Evolutionary conservation across 1,140 invertebrate genomes (phyloP).

Genomic region (Temnothorax curvispinosus): DNA sequence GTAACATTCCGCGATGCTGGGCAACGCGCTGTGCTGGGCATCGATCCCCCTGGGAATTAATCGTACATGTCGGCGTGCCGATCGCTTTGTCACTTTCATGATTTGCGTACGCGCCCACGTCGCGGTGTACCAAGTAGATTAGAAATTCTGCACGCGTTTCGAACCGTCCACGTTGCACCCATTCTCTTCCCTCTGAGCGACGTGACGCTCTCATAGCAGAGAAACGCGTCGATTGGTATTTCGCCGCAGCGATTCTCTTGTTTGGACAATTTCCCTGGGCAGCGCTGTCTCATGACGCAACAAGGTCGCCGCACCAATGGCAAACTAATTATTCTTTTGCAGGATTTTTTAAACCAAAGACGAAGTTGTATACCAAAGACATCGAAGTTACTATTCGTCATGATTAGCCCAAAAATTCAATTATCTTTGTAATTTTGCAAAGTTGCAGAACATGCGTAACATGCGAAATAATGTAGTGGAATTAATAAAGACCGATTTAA

Average conservation of each 20-base stretch:
- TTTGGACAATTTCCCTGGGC: background rate
- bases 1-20: constrained; percentile 35
- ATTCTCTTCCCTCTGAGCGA: constrained; percentile 7
- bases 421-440: background rate
- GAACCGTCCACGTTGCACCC: constrained; percentile 32
- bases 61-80: constrained; percentile 44
- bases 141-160: constrained; percentile 62
- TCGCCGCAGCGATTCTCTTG: background rate
- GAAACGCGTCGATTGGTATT: constrained; percentile 21
- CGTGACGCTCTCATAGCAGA: constrained; percentile 2
- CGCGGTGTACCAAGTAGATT: constrained; percentile 35
- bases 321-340: background rate
- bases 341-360: background rate
- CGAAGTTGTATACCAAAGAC: too few relatives aligned
- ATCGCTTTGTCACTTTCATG: constrained; percentile 63
- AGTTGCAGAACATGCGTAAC: background rate
- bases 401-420: background rate
- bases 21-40: constrained; percentile 11
- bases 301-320: background rate
- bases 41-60: constrained; percentile 52
- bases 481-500: constrained; percentile 18
- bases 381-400: background rate
- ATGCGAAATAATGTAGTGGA: background rate
- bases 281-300: background rate
- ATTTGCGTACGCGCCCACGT: constrained; percentile 49